Base-by-base conservation (phyloP, 2,888 invertebrate species). In the Cecidostiba fungosa region DNA sequence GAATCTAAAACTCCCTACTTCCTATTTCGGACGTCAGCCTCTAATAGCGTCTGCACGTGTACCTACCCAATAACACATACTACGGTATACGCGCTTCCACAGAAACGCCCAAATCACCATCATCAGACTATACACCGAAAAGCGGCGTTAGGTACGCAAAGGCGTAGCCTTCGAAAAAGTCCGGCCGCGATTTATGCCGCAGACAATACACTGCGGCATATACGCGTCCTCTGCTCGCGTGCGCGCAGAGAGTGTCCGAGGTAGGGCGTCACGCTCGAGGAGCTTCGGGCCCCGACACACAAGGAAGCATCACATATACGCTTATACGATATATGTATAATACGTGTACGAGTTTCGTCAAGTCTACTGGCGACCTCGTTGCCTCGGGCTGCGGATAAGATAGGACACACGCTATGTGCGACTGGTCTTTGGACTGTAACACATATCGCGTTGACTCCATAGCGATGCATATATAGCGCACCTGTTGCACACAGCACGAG, bases 241-340 rank as follows among this genome's bases (percentile, higher is more conserved):
- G n/a, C 26, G 36, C 19, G 3, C 62, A 36, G 54, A 36, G 54
- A 62, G 39, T 54, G 23, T 16, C 39, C 84, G 78, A 92, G 93
- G 92, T 92, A 92, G 93, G 92, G 93, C 92, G 93, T 93, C 91
- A 92, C 90, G 93, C 92, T 91, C 91, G 92, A 91, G 90, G 90
- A 89, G 89, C 86, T 89, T 81, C 88, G 84, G 90, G 89, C 90
- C 89, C 91, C 92, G 90, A 85, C 85, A 85, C 85, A 36, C 62
- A 81, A 77, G 85, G 77, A 82, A 77, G 74, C 70, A 59, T 14
- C 32, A 26, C 62, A 59, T 36, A 70, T 16, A 59, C 43, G 43
- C 43, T 12, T 32, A 32, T 54, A 50, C n/a, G n/a, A n/a, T 23
- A 32, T 32, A 12, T 43, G 1, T 36, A 32, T 62, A 73, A n/a